Base-by-base conservation (phyloP, 2,888 invertebrate genomes). In the Cataglyphis livida region DNA sequence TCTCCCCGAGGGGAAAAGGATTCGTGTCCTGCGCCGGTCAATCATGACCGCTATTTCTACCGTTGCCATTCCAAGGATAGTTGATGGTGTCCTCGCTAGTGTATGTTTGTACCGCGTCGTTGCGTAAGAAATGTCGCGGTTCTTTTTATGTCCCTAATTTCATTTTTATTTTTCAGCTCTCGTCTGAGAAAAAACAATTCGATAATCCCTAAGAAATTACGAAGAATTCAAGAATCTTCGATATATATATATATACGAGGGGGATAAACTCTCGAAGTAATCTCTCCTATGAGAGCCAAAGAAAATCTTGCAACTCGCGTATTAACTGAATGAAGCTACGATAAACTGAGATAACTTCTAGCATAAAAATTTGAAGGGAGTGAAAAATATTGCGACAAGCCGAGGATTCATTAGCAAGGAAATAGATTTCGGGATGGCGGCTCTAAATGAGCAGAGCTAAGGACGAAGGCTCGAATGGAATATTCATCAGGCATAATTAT, bases 401-500 rank as follows among this genome's bases (percentile, higher is more conserved):
- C 38, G 12, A 59, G 35, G 25, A 44, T 79, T 59, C 59, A 59
- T 79, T 71, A 79, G 78, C 25, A 48, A 71, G 35, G 59, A 79
- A 79, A 79, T 79, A 79, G 59, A 71, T 71, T 71, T 71, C 38
- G 28, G 44, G 32, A 35, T 35, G 59, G 71, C 35, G 35, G 28
- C 25, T 70, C 44, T 57, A 71, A 79, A 79, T 61, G 71, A 79
- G 35, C 21, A 25, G 9, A 70, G 59, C 18, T 35, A 59, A 59
- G 21, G 28, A 64, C 32, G 44, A 64, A 10, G 73, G 78, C 48
- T 79, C 73, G 44, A 79, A 79, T 79, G 59, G 35, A 71, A 79
- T 79, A 79, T 71, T 79, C 78, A 79, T 79, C 71, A 59, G 59
- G 25, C 48, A 78, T 70, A 79, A 79, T 79, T 48, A 79, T 78